Conservation (phyloP, 1,140 invertebrate species). For the Nasonia longicornis region DNA sequence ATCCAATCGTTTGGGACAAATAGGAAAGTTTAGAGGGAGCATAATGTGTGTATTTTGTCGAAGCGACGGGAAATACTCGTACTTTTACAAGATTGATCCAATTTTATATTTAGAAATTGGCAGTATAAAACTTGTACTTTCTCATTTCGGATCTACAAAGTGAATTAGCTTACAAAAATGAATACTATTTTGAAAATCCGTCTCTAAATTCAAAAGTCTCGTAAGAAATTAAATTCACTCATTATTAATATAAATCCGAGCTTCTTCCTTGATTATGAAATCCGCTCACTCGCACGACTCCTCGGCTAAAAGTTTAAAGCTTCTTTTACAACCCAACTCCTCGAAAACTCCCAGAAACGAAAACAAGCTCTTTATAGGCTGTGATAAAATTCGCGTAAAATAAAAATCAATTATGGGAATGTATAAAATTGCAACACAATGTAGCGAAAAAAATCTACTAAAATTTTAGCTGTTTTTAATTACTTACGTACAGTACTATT, state of each 20-base stretch:
- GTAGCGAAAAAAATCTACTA: no score
- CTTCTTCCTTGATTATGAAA: not conserved
- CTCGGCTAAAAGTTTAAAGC: not conserved
- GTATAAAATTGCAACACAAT: no score
- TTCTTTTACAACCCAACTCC: not conserved
- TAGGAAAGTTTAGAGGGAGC: no score
- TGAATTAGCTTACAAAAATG: no score
- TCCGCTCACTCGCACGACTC: not conserved
- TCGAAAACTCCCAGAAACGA: not conserved
- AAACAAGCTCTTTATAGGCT: not conserved
- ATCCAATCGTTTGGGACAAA: conserved; percentile 7
- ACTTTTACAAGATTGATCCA: not conserved
- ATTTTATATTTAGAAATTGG: not conserved
- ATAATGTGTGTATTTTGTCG: no score
- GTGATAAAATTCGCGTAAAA: not conserved
- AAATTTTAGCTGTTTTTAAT: no score
- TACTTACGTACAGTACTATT: no score
- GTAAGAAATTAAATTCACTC: not conserved
- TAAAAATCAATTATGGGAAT: not conserved
- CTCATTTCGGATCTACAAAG: no score
- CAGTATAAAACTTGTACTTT: no score
- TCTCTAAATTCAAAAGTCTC: not conserved
- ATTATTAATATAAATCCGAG: not conserved
- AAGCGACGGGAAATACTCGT: not conserved
- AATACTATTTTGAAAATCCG: no score